Evolutionary conservation across 2,113 vertebrate species (phyloP), one percentile per base, ranked within the genome.

Genomic region (Vireo altiloquus): DNA sequence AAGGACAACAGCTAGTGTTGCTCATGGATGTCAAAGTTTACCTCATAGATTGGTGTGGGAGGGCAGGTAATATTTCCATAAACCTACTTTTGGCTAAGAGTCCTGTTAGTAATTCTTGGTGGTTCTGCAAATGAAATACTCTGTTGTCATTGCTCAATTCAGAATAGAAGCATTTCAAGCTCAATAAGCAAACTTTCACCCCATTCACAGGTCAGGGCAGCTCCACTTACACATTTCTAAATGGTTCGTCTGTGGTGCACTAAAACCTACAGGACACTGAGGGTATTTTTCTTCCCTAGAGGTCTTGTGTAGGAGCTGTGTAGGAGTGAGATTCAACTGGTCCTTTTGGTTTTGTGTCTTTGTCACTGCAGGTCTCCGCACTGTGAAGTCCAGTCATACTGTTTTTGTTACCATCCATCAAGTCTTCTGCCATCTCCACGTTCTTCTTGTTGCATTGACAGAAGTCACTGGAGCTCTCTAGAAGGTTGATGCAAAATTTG

Each of bases 401-500:
- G 17, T 39, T 95, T 93, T 71, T 90, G 21, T 85, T 81, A 21
- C 33, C 77, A 60, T 95, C 92, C 22, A 54, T 94, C 57, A 95
- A 83, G 18, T 97, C 96, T 50, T 94, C 96, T 30, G 40, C 40
- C 7, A 31, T 31, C 33, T 92, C 78, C 2, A 5, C 77, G 33
- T 18, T 87, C 39, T 54, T 94, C 63, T 35, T 80, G 44, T 79
- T 91, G 72, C 97, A 96, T 11, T 83, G 89, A 74, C 93, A 94
- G 39, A 96, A 59, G 37, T 46, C 59, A 79, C 97, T 97, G 53
- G 98, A 95, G 11, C 95, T 97, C 96, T 99, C 98, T 77, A 99
- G 95, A 82, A 98, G 96, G 79, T 97, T 98, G 56, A 99, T 99
- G 87, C 97, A 94, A 74, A 99, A 98, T 92, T 99, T 99, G 96